These are phyloP conservation scores for Progne subis DNA, from an alignment of 2,113 vertebrate genomes.

Conservation along the genomic window DNA sequence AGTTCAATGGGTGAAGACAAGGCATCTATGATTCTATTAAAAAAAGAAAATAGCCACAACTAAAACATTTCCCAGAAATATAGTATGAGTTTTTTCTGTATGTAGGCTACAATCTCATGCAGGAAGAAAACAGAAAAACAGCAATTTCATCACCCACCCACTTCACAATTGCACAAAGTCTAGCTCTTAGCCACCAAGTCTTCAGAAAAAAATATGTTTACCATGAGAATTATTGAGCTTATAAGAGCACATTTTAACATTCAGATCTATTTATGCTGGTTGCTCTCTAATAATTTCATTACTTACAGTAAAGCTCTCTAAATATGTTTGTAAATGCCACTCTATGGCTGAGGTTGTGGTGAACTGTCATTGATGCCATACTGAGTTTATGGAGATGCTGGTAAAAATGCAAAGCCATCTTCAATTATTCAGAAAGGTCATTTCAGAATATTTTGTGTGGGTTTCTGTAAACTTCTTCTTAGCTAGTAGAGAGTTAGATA, in stretches of 20 bases:
- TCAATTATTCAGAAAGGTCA: constrained; percentile 78
- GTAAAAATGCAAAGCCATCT: constrained; percentile 63
- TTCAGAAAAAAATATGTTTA: neutral
- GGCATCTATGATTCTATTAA: neutral
- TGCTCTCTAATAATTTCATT: constrained; percentile 30
- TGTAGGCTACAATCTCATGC: neutral
- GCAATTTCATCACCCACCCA: neutral
- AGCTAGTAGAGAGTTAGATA: constrained; percentile 6
- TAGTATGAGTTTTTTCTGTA: neutral
- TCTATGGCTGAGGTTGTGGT: constrained; percentile 4
- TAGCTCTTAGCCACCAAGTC: neutral
- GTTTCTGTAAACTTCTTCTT: constrained; percentile 10
- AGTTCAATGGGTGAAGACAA: neutral
- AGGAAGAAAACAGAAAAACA: neutral
- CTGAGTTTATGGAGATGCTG: constrained; percentile 44
- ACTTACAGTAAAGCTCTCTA: constrained; percentile 56
- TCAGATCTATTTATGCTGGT: neutral
- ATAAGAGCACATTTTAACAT: neutral
- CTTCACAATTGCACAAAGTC: neutral
- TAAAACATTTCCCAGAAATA: neutral
- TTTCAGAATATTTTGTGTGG: constrained; percentile 48
- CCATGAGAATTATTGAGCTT: neutral
- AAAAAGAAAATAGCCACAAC: neutral
- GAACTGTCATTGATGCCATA: neutral
- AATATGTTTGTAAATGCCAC: constrained; percentile 41